Evolutionary conservation across 2,888 invertebrate species (phyloP), one percentile per base, ranked within the genome.

Genomic region (Julus scandinavius): DNA sequence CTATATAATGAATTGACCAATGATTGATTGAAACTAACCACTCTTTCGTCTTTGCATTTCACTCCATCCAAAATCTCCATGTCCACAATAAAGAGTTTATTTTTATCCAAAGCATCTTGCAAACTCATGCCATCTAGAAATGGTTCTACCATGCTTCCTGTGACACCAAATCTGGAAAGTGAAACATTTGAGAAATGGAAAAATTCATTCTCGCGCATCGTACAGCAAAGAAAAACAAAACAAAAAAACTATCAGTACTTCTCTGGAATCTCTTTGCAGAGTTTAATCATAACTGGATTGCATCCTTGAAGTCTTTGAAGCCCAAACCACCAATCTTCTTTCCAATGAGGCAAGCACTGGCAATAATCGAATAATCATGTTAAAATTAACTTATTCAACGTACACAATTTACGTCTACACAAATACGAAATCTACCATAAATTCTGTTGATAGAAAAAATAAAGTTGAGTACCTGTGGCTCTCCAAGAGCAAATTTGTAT

Each of bases 271-370:
- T 91, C 90, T 72, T 91, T 92, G 90, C 93, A 93, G n/a, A 93
- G 91, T 87, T 91, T 88, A 49, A 93, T 92, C 54, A 92, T 90
- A n/a, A 92, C 91, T 29, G 93, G 93, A 90, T 93, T 93, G 90
- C 92, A 92, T 49, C 93, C 93, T 89, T 92, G 92, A 6, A 93
- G 90, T 54, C 93, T 90, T 90, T 93, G 93, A 6, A 91, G 90
- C 5, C 93, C 93, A 90, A 93, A 93, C 91, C 91, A 92, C 84
- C 91, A 89, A 89, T 93, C 93, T 89, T 92, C 92, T 85, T 91
- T 91, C 93, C 93, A 93, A 86, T 89, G 89, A 17, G 90, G 89
- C 49, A 91, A 89, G 49, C 90, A 90, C 90, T 91, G 89, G 15
- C 90, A 89, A 89, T 7, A 87, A 40, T 20, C 11, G 20, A 45